A percentile compares a stretch with the other conserved stretches of the same genome.
Evolutionary conservation across 2,797 vertebrate species (phyloP).

Genomic region (Chelmon rostratus): DNA sequence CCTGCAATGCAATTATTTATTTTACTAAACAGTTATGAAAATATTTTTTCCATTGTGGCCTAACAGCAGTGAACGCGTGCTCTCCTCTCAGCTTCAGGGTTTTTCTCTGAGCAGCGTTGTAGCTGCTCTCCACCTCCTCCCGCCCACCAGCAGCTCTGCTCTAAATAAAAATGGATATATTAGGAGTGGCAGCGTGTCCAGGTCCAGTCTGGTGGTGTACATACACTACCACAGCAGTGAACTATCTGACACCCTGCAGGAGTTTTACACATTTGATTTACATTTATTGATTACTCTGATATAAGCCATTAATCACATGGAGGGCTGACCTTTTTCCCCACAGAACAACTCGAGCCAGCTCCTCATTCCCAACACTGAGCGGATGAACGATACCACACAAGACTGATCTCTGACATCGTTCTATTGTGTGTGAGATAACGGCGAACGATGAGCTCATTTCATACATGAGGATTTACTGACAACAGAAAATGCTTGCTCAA

Average conservation of each 20-base stretch:
- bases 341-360: slow-evolving; percentile 47
- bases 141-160: slow-evolving; percentile 25
- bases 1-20: slow-evolving; percentile 44
- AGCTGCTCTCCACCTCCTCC: slow-evolving; percentile 17
- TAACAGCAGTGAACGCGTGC: slow-evolving; percentile 15
- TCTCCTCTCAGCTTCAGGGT: slow-evolving; percentile 3
- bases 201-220: slow-evolving; percentile 19
- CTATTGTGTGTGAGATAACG: slow-evolving; percentile 6
- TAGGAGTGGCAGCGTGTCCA: slow-evolving; percentile 52
- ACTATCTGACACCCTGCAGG: slow-evolving; percentile 59
- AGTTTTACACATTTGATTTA: slow-evolving; percentile 81
- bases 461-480: neutral
- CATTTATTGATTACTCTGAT: slow-evolving; percentile 79
- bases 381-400: slow-evolving; percentile 22
- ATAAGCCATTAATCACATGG: slow-evolving; percentile 74
- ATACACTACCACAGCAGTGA: slow-evolving; percentile 7
- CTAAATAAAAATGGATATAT: slow-evolving; percentile 63
- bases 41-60: slow-evolving; percentile 24
- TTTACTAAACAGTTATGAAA: slow-evolving; percentile 42
- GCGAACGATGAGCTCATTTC: neutral
- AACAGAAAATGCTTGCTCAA: slow-evolving; percentile 13
- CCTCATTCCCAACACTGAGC: slow-evolving; percentile 64
- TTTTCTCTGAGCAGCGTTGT: neutral
- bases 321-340: slow-evolving; percentile 63
- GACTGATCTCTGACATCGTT: slow-evolving; percentile 30